These are phyloP conservation scores for Blastobasis adustella DNA, from an alignment of 2,888 invertebrate species.

Conservation along the genomic window DNA sequence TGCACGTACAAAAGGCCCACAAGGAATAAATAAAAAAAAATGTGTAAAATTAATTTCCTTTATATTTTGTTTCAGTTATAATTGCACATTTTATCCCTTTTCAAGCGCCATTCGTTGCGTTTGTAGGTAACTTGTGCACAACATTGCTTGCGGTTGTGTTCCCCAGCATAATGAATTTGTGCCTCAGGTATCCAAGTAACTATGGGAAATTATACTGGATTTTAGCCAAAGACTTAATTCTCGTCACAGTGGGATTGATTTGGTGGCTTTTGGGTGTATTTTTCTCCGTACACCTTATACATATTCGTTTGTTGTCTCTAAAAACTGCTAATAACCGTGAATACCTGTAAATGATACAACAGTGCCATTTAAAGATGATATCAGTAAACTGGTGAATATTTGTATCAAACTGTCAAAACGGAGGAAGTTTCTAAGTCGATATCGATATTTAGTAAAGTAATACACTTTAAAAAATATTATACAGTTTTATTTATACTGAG, in stretches of 20 bases:
- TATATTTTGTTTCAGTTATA: constrained; percentile 33
- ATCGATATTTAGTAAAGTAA: too few relatives aligned
- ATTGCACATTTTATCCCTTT: constrained; percentile 38
- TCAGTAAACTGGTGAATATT: too few relatives aligned
- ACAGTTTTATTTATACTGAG: too few relatives aligned
- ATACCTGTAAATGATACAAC: constrained; percentile 7
- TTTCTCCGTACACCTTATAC: constrained; percentile 34
- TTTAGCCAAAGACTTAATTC: constrained; percentile 28
- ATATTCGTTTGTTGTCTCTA: constrained; percentile 26
- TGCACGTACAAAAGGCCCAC: too few relatives aligned
- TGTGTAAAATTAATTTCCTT: too few relatives aligned
- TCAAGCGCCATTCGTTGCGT: constrained; percentile 49
- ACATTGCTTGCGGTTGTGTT: constrained; percentile 40
- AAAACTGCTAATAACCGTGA: constrained; percentile 22
- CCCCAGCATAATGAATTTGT: constrained; percentile 48
- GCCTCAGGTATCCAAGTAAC: constrained; percentile 37
- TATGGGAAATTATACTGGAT: constrained; percentile 31
- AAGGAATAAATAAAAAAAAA: too few relatives aligned
- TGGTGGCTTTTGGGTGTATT: constrained; percentile 29
- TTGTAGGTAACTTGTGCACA: constrained; percentile 48
- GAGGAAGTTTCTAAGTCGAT: too few relatives aligned
- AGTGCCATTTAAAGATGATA: too few relatives aligned
- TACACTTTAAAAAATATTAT: too few relatives aligned
- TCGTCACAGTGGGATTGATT: constrained; percentile 26
- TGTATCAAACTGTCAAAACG: too few relatives aligned